A percentile compares a stretch with the other conserved stretches of the same genome.
These are phyloP conservation scores for Girardinus metallicus DNA, from an alignment of 2,797 vertebrate genomes.

Conservation along the genomic window DNA sequence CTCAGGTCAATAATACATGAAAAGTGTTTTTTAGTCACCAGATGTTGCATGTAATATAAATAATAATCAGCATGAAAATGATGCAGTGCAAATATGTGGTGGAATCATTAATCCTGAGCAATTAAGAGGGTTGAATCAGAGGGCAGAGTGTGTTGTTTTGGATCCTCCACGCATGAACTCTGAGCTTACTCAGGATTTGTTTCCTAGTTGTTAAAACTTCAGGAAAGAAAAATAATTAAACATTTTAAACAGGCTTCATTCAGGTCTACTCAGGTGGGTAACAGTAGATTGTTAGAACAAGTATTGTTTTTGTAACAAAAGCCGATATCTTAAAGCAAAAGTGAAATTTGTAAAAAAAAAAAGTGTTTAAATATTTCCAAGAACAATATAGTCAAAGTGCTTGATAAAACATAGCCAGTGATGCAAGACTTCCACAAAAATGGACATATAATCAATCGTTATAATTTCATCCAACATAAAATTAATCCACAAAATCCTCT, in stretches of 20 bases:
- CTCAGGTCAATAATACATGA: conserved; percentile 15
- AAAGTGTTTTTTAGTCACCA: conserved; percentile 9
- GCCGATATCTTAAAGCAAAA: too few species aligned
- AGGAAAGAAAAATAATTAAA: neutral
- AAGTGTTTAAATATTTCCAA: neutral
- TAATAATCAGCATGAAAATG: neutral
- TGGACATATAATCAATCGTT: neutral
- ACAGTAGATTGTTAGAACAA: neutral
- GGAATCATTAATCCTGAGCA: neutral
- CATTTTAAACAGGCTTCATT: neutral
- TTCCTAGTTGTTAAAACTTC: neutral
- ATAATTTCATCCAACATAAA: neutral
- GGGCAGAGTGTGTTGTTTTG: neutral
- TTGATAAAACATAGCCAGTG: neutral
- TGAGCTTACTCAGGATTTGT: neutral
- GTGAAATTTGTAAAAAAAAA: too few species aligned
- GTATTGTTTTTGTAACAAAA: neutral
- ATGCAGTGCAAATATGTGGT: neutral
- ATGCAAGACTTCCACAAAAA: neutral
- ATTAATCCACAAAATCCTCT: neutral
- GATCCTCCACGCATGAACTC: neutral
- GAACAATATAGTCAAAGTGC: neutral
- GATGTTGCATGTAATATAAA: conserved; percentile 3
- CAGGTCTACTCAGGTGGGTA: neutral
- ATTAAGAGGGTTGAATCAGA: neutral